Evolutionary conservation across 1,140 invertebrate genomes (phyloP).

Genomic region (Magallana ariakensis): DNA sequence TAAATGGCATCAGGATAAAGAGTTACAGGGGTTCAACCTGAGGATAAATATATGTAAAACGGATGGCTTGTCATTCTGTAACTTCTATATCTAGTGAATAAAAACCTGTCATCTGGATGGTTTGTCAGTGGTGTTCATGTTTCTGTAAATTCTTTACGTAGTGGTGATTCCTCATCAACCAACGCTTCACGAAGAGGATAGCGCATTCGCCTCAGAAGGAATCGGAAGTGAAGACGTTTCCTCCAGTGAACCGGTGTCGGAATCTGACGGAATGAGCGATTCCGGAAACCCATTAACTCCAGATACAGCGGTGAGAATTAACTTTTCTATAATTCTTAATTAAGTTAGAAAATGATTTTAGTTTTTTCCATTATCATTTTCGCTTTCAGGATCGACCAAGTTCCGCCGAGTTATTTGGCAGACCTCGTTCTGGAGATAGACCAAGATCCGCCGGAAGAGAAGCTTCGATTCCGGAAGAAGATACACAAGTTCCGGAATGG

Average conservation of each 20-base stretch:
- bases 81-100: too few species aligned
- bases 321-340: not conserved
- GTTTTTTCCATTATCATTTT: not conserved
- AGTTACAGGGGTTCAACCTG: too few species aligned
- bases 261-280: slow-evolving; percentile 56
- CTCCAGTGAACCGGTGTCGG: slow-evolving; percentile 36
- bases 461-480: not conserved
- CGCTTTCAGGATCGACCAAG: slow-evolving; percentile 6
- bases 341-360: not conserved
- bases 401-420: not conserved
- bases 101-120: too few species aligned
- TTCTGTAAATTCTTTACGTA: slow-evolving; percentile 33
- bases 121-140: slow-evolving; percentile 1
- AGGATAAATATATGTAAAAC: too few species aligned
- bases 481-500: slow-evolving; percentile 51
- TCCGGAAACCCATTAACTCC: slow-evolving; percentile 60
- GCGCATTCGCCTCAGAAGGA: slow-evolving; percentile 51
- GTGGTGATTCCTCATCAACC: slow-evolving; percentile 41
- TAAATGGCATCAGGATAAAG: too few species aligned
- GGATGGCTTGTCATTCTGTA: too few species aligned
- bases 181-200: slow-evolving; percentile 48
- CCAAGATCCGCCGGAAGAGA: slow-evolving; percentile 42
- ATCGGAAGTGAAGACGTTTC: slow-evolving; percentile 22
- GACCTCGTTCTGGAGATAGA: slow-evolving; percentile 33
- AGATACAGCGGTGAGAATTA: slow-evolving; percentile 44